Conservation (phyloP, 2,113 vertebrate species). For the Campylomormyrus tamandua region DNA sequence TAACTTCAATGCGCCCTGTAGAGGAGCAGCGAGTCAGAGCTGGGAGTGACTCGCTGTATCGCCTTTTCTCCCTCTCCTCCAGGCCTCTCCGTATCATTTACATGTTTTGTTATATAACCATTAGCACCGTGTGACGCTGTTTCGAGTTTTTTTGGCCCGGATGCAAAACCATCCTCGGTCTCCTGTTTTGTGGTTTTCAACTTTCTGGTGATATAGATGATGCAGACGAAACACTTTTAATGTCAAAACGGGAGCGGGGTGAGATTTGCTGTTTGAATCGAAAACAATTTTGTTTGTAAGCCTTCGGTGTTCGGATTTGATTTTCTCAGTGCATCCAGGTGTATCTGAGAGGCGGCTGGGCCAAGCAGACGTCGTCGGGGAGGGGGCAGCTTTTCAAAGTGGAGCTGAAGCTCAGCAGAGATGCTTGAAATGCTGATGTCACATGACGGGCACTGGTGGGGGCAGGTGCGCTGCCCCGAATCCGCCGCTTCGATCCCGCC, state of each 20-base stretch:
- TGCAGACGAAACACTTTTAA: background rate
- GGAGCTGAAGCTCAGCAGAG: background rate
- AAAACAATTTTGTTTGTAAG: background rate
- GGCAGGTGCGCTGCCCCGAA: background rate
- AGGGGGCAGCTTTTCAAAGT: background rate
- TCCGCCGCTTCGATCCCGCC: background rate
- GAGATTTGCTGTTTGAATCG: background rate
- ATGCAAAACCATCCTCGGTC: background rate
- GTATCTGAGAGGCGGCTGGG: background rate
- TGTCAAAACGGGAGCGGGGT: background rate
- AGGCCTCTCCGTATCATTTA: background rate
- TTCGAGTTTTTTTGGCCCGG: background rate
- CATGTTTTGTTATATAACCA: background rate
- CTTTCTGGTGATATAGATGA: background rate
- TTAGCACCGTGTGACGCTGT: background rate
- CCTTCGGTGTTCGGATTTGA: background rate
- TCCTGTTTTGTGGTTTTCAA: background rate
- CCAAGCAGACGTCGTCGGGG: background rate
- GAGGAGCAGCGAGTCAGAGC: slow-evolving; percentile 1
- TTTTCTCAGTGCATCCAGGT: background rate
- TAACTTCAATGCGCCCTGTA: background rate
- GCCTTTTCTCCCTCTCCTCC: background rate
- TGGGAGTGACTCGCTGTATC: slow-evolving; percentile 57
- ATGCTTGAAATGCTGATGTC: background rate
- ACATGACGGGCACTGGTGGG: background rate